Conservation (phyloP, 1,140 invertebrate genomes). For the Aphidius ervi region DNA sequence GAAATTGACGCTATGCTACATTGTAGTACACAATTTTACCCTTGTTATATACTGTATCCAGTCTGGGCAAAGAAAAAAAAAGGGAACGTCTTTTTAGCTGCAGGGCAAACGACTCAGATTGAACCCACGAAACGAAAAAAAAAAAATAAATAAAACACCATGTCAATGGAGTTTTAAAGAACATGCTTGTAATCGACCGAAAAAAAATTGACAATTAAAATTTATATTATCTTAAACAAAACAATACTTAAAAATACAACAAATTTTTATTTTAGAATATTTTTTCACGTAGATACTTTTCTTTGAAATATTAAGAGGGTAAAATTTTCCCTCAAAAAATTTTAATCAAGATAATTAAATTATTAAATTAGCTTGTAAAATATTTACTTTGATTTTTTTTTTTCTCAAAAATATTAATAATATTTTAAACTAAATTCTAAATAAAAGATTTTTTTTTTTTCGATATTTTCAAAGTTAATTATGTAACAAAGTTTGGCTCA, state of each 20-base stretch:
- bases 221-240: slow-evolving; percentile 14
- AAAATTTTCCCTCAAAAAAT: too few species aligned
- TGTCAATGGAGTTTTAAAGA: background rate
- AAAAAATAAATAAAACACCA: background rate
- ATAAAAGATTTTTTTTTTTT: background rate
- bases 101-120: too few species aligned
- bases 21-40: background rate
- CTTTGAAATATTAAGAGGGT: too few species aligned
- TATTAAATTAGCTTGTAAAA: too few species aligned
- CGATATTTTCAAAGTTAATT: background rate
- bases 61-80: background rate
- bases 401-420: too few species aligned
- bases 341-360: too few species aligned
- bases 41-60: background rate
- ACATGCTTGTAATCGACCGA: background rate
- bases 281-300: too few species aligned
- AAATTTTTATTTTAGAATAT: too few species aligned
- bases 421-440: too few species aligned
- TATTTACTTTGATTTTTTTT: too few species aligned
- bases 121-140: background rate
- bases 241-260: too few species aligned
- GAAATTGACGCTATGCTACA: slow-evolving; percentile 34
- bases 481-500: background rate
- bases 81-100: background rate
- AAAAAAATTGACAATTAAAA: background rate